Evolutionary conservation across 2,888 invertebrate species (phyloP).

Genomic region (Leptopilina myrica): DNA sequence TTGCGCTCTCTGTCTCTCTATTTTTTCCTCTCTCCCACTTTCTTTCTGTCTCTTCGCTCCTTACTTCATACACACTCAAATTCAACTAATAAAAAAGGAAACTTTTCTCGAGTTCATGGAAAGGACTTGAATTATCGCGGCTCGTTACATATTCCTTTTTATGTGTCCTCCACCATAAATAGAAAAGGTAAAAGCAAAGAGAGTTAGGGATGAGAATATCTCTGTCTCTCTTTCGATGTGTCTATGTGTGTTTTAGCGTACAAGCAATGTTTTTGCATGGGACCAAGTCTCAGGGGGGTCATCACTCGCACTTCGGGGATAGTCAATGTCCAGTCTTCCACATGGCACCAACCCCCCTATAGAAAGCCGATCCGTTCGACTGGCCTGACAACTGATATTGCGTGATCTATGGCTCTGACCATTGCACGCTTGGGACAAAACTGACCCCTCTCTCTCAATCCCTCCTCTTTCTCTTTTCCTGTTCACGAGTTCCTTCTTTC

Average conservation of each 20-base stretch:
- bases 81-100: conserved; percentile 60
- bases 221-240: conserved; percentile 12
- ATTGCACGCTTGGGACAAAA: conserved; percentile 76
- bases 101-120: conserved; percentile 46
- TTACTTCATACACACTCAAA: conserved; percentile 52
- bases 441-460: conserved; percentile 58
- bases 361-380: conserved; percentile 55
- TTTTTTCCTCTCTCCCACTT: background rate
- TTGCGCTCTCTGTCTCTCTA: background rate
- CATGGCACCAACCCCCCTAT: conserved; percentile 42
- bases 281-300: conserved; percentile 71
- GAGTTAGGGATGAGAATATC: conserved; percentile 45
- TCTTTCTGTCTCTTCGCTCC: background rate
- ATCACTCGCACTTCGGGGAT: conserved; percentile 75
- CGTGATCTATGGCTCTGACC: conserved; percentile 75
- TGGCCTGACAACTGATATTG: conserved; percentile 71
- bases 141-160: conserved; percentile 76
- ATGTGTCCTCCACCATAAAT: conserved; percentile 72
- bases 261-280: conserved; percentile 54
- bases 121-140: conserved; percentile 71
- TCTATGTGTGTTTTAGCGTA: conserved; percentile 32
- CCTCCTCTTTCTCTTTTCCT: conserved; percentile 45
- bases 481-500: conserved; percentile 46
- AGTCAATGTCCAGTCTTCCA: conserved; percentile 67
- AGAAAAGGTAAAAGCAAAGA: conserved; percentile 61